Evolutionary conservation across 2,113 vertebrate species (phyloP).

Genomic region (Steatornis caripensis): DNA sequence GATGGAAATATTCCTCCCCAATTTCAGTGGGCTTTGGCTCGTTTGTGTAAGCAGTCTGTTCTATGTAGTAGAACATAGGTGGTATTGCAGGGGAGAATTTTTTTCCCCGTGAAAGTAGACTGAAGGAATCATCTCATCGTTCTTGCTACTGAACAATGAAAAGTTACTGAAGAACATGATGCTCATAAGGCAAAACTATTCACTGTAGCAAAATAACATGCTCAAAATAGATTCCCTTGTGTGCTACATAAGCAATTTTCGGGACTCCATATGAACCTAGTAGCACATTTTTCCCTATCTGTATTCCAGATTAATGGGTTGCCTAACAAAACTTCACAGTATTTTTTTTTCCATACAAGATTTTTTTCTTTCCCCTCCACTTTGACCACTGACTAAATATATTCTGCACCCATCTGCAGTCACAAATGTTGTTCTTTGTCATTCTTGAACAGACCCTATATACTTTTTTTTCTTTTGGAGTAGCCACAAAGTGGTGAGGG

Average conservation of each 20-base stretch:
- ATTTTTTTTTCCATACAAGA: conserved; percentile 50
- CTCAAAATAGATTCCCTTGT: conserved; percentile 7
- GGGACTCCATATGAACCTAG: neutral
- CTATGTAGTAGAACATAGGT: too few species aligned
- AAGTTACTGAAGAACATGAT: neutral
- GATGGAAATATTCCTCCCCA: neutral
- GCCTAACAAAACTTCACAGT: conserved; percentile 42
- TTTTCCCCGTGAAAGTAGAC: neutral
- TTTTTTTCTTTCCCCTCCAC: conserved; percentile 28
- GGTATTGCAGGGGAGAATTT: neutral
- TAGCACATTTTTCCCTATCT: conserved; percentile 46
- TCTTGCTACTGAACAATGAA: neutral
- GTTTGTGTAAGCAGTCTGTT: neutral
- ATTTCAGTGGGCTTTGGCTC: neutral
- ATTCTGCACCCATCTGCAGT: conserved; percentile 17
- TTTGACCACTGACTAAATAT: conserved; percentile 57
- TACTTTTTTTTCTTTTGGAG: conserved; percentile 33
- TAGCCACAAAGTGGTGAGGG: conserved; percentile 35
- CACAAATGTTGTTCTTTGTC: conserved; percentile 51
- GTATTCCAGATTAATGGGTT: conserved; percentile 43
- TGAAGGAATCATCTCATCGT: neutral
- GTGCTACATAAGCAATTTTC: neutral
- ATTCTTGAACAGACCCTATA: conserved; percentile 41
- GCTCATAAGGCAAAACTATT: neutral
- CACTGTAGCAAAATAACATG: neutral